phyloP scores from a whole-genome alignment of 2,797 vertebrate genomes.

The Phoebastria nigripes region DNA sequence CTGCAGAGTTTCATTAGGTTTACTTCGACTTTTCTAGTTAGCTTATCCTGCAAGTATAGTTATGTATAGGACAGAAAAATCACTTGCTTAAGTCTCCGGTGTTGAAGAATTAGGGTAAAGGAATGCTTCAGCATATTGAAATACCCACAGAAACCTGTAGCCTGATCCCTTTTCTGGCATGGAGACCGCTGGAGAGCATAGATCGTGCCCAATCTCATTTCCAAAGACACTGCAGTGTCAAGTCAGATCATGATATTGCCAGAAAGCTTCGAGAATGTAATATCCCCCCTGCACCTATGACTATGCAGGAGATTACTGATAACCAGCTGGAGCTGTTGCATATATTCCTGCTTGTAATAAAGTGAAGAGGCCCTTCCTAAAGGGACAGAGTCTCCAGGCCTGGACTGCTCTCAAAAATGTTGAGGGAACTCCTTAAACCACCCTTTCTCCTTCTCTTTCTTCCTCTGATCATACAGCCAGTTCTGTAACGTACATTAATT shows the following conservation, averaged over 20 bases:
- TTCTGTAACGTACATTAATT: background rate
- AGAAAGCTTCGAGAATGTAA: constrained; percentile 34
- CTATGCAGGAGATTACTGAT: constrained; percentile 29
- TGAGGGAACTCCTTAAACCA: background rate
- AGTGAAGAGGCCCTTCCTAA: constrained; percentile 5
- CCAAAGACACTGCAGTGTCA: background rate
- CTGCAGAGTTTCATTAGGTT: background rate
- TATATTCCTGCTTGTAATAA: constrained; percentile 1
- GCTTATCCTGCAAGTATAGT: background rate
- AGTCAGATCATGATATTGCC: background rate
- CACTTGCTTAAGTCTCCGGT: background rate
- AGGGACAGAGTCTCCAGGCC: background rate
- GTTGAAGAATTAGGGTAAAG: background rate
- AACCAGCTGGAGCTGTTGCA: background rate
- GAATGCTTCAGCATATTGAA: constrained; percentile 26
- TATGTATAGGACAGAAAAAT: background rate
- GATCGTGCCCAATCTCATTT: background rate
- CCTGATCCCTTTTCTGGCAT: constrained; percentile 26
- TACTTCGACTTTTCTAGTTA: background rate
- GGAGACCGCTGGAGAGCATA: background rate
- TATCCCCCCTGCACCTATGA: constrained; percentile 33
- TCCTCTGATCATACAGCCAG: background rate
- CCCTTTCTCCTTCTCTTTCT: constrained; percentile 12
- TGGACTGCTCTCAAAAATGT: constrained; percentile 16
- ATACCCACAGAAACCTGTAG: constrained; percentile 5